Conservation (phyloP, 2,888 invertebrate species). For the Lamellibrachia columna region DNA sequence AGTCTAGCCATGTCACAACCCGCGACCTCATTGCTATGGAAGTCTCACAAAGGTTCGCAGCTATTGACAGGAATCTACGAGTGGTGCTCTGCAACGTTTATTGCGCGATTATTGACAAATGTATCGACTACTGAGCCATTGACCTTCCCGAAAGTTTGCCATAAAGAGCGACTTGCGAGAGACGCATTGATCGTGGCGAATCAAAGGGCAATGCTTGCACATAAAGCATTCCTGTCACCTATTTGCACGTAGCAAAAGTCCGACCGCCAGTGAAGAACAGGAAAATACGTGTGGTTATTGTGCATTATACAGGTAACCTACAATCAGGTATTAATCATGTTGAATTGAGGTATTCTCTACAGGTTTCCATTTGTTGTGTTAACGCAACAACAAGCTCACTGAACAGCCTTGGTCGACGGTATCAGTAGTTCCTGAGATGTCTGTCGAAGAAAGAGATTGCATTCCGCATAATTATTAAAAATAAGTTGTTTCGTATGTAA, state of each 20-base stretch:
- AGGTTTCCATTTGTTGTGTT: no score
- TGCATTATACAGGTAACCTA: not conserved
- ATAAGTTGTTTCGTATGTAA: no score
- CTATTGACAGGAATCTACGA: not conserved
- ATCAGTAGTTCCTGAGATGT: no score
- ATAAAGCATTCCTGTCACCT: not conserved
- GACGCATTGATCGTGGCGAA: not conserved
- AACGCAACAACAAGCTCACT: no score
- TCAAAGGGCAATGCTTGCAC: not conserved
- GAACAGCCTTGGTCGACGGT: no score
- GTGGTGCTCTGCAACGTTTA: not conserved
- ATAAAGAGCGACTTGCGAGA: not conserved
- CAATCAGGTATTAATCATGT: not conserved
- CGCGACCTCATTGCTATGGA: not conserved
- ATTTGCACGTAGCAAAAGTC: not conserved
- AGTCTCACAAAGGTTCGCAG: not conserved
- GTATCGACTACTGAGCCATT: not conserved
- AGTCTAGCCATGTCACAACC: not conserved
- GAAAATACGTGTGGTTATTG: not conserved
- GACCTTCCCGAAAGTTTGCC: conserved; percentile 3
- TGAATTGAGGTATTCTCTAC: not conserved
- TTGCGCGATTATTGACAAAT: not conserved
- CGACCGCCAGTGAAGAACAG: not conserved
- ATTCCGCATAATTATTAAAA: no score
- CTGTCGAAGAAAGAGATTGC: no score